Evolutionary conservation across 2,113 vertebrate species (phyloP).

Genomic region (Thinocorus orbignyianus): DNA sequence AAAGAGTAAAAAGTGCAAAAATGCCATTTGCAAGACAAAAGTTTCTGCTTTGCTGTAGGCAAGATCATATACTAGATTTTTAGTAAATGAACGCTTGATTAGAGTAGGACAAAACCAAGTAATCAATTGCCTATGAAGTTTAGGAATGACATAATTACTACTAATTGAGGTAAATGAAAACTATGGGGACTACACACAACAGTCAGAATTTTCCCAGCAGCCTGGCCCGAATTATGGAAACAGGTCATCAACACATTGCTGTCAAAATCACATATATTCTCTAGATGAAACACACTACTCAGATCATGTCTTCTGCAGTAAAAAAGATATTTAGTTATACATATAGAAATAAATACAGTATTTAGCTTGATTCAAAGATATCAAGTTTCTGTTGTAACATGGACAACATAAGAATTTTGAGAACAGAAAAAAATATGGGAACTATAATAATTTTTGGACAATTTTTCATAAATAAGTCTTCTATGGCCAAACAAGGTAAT

Average conservation of each 20-base stretch:
- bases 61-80: neutral
- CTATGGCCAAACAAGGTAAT: neutral
- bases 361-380: neutral
- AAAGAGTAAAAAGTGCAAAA: neutral
- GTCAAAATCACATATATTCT: neutral
- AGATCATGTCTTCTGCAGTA: neutral
- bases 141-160: neutral
- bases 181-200: neutral
- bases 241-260: neutral
- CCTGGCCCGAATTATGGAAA: neutral
- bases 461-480: neutral
- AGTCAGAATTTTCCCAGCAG: neutral
- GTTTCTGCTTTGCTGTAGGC: neutral
- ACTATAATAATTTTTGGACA: rapidly evolving
- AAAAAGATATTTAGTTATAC: neutral
- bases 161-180: neutral
- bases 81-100: neutral
- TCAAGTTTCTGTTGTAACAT: neutral
- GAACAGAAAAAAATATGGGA: neutral
- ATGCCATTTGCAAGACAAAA: neutral
- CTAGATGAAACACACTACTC: neutral
- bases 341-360: neutral
- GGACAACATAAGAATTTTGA: neutral
- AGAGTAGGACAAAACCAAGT: neutral
- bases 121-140: rapidly evolving